phyloP scores from a whole-genome alignment of 53 echinoderm and acorn worm species.

The Temnopleurus reevesii region DNA sequence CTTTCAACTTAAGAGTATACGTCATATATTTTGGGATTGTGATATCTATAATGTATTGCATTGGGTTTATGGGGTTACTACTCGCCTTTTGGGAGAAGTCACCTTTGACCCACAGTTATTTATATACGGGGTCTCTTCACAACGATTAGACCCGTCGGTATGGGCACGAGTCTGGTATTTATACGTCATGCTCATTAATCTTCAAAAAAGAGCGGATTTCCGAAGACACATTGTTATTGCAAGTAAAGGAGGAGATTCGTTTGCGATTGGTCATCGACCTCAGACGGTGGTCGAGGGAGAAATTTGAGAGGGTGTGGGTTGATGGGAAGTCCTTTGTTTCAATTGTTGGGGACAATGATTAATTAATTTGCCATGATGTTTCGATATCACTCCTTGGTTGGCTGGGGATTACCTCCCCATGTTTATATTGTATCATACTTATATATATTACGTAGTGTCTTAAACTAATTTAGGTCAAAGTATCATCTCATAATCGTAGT shows the following conservation, averaged over 20 bases:
- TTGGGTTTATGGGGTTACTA: constrained; percentile 39
- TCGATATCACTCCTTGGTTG: too few relatives aligned
- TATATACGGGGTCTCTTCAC: neutral
- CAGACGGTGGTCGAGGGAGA: neutral
- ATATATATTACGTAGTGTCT: too few relatives aligned
- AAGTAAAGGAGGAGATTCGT: constrained; percentile 13
- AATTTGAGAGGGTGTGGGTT: constrained; percentile 11
- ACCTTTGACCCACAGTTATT: neutral
- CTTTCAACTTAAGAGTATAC: neutral
- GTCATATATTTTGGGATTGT: constrained; percentile 55
- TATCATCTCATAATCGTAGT: too few relatives aligned
- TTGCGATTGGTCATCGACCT: neutral
- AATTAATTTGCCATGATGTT: neutral
- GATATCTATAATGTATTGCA: neutral
- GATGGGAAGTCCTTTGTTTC: neutral
- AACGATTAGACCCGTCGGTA: neutral
- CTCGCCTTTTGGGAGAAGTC: neutral
- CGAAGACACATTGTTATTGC: neutral
- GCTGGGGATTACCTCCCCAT: too few relatives aligned
- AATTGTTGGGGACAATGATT: neutral
- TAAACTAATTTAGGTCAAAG: too few relatives aligned
- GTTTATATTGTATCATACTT: too few relatives aligned
- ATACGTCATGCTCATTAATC: neutral
- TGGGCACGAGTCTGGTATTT: constrained; percentile 45
- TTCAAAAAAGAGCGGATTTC: neutral